Conservation (phyloP, 2,113 vertebrate genomes). For the Sphyrna mokarran region DNA sequence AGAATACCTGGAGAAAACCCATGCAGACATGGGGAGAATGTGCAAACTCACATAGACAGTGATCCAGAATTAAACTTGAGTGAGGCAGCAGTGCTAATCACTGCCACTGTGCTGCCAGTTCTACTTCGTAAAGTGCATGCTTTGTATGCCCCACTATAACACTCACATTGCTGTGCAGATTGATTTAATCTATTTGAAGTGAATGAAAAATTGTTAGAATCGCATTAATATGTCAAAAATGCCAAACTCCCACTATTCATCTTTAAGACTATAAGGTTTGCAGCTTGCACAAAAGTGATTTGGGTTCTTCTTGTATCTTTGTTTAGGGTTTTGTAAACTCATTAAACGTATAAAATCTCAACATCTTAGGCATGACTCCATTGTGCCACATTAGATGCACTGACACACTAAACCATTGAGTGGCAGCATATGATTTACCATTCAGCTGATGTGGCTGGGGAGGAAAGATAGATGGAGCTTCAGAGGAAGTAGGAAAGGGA, state of each 20-base stretch:
- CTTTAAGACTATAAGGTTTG: neutral
- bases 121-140: neutral
- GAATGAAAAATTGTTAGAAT: neutral
- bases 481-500: neutral
- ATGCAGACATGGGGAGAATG: no score
- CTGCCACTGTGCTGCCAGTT: neutral
- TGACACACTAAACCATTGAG: neutral
- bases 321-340: neutral
- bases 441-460: neutral
- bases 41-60: no score
- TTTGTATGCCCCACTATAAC: neutral
- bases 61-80: no score
- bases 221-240: neutral
- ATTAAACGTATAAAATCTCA: neutral
- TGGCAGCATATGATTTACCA: conserved; percentile 25
- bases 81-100: no score
- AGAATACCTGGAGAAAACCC: no score
- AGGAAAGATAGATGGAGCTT: neutral
- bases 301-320: neutral
- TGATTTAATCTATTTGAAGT: neutral
- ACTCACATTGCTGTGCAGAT: neutral
- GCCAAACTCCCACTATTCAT: neutral
- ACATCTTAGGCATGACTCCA: neutral
- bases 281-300: neutral
- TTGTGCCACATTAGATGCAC: neutral